Percentiles rank a stretch among this genome's conserved stretches.
phyloP scores from a whole-genome alignment of 2,113 vertebrate species.

The Progne subis region DNA sequence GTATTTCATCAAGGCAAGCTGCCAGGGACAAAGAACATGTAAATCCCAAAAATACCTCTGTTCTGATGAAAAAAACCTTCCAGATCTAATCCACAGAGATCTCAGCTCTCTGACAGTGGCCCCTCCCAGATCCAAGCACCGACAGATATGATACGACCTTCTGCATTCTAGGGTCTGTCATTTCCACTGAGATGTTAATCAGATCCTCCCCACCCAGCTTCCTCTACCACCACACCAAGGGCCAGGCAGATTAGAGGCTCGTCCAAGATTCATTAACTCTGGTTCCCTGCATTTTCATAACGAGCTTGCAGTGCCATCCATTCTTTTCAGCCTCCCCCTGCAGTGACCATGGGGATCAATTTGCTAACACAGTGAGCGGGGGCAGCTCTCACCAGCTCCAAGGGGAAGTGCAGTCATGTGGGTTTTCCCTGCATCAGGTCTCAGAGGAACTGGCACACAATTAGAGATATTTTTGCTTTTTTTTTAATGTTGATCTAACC shows the following conservation, averaged over 20 bases:
- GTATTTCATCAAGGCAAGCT: conserved; percentile 35
- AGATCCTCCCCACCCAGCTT: neutral
- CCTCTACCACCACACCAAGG: neutral
- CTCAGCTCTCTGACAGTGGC: neutral
- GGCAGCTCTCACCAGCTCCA: neutral
- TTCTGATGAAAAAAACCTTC: neutral
- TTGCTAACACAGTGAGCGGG: neutral
- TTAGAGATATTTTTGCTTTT: neutral
- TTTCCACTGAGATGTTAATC: neutral
- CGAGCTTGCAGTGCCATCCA: neutral
- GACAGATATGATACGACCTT: neutral
- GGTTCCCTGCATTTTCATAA: conserved; percentile 30
- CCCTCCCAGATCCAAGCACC: neutral
- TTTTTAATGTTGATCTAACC: neutral
- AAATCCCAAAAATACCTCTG: conserved; percentile 27
- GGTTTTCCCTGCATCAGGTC: neutral
- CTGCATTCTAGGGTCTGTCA: neutral
- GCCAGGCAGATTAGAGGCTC: neutral
- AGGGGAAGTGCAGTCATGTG: neutral
- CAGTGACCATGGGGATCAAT: neutral
- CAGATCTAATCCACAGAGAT: neutral
- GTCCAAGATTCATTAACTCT: conserved; percentile 37
- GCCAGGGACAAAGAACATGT: neutral
- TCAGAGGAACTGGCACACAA: neutral
- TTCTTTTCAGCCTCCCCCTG: neutral